Evolutionary conservation across 2,113 vertebrate genomes (phyloP).

Genomic region (Toxostoma redivivum): DNA sequence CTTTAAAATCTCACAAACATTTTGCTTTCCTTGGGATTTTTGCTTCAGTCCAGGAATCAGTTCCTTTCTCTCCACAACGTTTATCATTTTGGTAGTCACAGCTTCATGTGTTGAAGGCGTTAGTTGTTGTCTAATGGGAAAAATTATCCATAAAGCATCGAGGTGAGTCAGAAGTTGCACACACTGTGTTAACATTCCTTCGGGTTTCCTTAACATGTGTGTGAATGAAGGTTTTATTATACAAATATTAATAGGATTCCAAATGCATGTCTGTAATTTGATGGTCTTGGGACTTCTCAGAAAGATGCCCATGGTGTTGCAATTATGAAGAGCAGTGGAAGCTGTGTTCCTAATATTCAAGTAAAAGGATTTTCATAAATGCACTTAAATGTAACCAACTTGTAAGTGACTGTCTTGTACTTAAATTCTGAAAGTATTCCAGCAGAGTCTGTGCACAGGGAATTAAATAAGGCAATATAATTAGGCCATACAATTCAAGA

Average conservation of each 20-base stretch:
- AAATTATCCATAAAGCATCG: background rate
- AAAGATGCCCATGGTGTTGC: background rate
- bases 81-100: background rate
- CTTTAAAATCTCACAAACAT: background rate
- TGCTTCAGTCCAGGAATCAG: background rate
- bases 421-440: background rate
- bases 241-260: background rate
- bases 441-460: background rate
- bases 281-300: background rate
- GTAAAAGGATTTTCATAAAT: background rate
- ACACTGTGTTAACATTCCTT: background rate
- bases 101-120: background rate
- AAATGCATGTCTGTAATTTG: background rate
- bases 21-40: background rate
- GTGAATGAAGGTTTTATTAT: background rate
- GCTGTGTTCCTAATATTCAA: background rate
- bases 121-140: background rate
- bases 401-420: background rate
- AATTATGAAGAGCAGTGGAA: background rate
- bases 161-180: background rate
- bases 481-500: background rate
- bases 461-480: background rate
- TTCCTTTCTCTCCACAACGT: background rate
- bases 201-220: background rate
- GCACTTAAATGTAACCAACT: background rate